These are phyloP conservation scores for Caenorhabditis plicata DNA, from an alignment of 2,888 invertebrate species.

Conservation along the genomic window DNA sequence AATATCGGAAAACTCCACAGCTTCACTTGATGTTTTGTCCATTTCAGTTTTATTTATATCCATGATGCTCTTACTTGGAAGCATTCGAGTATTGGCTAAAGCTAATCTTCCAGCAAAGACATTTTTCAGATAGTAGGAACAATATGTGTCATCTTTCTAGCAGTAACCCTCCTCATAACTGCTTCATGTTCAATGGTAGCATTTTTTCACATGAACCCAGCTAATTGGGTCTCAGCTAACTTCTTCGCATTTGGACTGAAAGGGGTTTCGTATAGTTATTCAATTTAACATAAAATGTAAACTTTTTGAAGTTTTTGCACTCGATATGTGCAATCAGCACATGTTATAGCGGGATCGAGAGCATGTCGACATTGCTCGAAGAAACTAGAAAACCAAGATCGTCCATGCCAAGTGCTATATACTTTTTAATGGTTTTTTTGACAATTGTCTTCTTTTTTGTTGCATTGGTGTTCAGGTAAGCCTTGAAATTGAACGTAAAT, in stretches of 20 bases:
- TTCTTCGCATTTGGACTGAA: conserved; percentile 37
- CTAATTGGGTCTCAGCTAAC: conserved; percentile 41
- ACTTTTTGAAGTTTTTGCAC: conserved; percentile 16
- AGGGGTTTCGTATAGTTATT: conserved; percentile 12
- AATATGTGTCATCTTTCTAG: conserved; percentile 34
- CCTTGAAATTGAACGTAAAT: not conserved
- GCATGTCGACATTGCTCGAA: conserved; percentile 33
- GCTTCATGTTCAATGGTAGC: conserved; percentile 42
- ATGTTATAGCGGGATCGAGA: conserved; percentile 38
- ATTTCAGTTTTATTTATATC: too few species aligned
- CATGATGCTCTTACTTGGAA: not conserved
- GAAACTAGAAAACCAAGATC: conserved; percentile 38
- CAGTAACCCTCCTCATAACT: conserved; percentile 35
- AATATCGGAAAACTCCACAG: conserved; percentile 12
- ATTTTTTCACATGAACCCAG: conserved; percentile 45
- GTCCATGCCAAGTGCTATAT: conserved; percentile 13
- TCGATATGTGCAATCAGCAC: conserved; percentile 32
- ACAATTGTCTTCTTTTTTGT: conserved; percentile 25
- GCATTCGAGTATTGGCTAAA: not conserved
- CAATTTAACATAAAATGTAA: not conserved
- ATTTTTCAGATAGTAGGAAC: conserved; percentile 39
- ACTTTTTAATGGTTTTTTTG: conserved; percentile 13
- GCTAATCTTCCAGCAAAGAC: not conserved
- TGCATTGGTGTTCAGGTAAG: conserved; percentile 20
- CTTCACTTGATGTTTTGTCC: too few species aligned